Evolutionary conservation across 2,888 invertebrate genomes (phyloP).

Genomic region (Melanostoma scalare): DNA sequence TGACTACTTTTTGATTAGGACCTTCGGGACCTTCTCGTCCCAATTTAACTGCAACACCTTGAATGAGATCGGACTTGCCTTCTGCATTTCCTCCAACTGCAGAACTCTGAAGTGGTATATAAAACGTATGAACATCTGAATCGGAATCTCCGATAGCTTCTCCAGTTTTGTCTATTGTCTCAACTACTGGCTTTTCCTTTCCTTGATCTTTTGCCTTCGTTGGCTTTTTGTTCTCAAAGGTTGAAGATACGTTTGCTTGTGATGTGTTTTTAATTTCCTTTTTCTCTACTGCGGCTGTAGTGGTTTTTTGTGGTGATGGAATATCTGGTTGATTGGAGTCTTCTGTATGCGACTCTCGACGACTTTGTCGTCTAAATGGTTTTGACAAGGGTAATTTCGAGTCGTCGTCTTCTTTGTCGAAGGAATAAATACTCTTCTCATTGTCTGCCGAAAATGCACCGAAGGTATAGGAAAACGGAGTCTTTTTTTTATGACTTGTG

Average conservation of each 20-base stretch:
- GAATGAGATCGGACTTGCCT: conserved; percentile 82
- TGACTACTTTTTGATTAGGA: conserved; percentile 85
- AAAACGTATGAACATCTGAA: conserved; percentile 85
- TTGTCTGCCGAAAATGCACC: conserved; percentile 86
- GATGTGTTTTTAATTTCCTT: conserved; percentile 74
- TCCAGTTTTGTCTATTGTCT: conserved; percentile 52
- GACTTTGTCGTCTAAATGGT: conserved; percentile 83
- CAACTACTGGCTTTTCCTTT: conserved; percentile 74
- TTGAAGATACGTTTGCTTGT: conserved; percentile 79
- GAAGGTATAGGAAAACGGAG: conserved; percentile 74
- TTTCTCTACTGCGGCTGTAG: conserved; percentile 76
- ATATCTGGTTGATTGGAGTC: conserved; percentile 72
- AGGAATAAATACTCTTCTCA: conserved; percentile 88
- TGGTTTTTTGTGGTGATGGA: conserved; percentile 76
- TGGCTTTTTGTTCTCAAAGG: conserved; percentile 82
- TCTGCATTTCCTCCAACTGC: conserved; percentile 77
- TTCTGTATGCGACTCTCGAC: conserved; percentile 81
- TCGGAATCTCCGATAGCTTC: conserved; percentile 83
- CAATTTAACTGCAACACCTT: conserved; percentile 86
- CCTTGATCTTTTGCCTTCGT: conserved; percentile 83
- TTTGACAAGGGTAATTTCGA: conserved; percentile 66
- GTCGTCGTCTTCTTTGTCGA: conserved; percentile 86
- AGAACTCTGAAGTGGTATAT: conserved; percentile 85
- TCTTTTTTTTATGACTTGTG: conserved; percentile 74
- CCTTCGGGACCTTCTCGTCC: conserved; percentile 86